Conservation (phyloP, 1,140 invertebrate species). For the Drosophila yakuba region DNA sequence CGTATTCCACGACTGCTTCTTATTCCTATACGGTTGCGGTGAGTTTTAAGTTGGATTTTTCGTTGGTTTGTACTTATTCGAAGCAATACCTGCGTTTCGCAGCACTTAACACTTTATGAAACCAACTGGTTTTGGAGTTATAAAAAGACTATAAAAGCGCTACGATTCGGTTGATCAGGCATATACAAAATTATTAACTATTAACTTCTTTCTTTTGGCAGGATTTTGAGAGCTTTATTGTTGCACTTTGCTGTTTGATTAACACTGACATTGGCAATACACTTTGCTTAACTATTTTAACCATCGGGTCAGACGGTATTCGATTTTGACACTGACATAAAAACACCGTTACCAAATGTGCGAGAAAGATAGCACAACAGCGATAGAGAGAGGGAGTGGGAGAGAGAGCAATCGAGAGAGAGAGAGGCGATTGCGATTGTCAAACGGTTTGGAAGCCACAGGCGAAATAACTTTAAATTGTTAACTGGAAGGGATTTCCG, state of each 20-base stretch:
- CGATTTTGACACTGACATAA: conserved; percentile 46
- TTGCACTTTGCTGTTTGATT: conserved; percentile 28
- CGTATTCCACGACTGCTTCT: conserved; percentile 9
- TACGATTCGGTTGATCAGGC: background rate
- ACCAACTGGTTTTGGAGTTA: conserved; percentile 12
- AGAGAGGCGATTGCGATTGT: conserved; percentile 36
- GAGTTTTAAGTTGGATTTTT: background rate
- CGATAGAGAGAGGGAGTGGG: background rate
- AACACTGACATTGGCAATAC: conserved; percentile 46
- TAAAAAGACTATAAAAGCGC: conserved; percentile 36
- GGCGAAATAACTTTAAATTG: conserved; percentile 55
- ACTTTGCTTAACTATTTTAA: conserved; percentile 31
- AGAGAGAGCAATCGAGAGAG: conserved; percentile 1
- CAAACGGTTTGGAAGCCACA: conserved; percentile 55
- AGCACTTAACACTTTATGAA: background rate
- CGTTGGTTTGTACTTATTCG: background rate
- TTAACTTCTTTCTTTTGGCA: conserved; percentile 22
- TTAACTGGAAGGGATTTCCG: conserved; percentile 55
- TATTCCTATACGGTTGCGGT: background rate
- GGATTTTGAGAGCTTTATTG: conserved; percentile 13
- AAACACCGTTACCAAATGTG: conserved; percentile 31
- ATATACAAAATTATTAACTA: conserved; percentile 1
- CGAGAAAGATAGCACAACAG: conserved; percentile 1
- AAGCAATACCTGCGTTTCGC: too few relatives aligned
- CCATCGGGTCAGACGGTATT: conserved; percentile 19